Conservation (phyloP, 2,797 vertebrate species). For the Sternarchorhynchus goeldii region DNA sequence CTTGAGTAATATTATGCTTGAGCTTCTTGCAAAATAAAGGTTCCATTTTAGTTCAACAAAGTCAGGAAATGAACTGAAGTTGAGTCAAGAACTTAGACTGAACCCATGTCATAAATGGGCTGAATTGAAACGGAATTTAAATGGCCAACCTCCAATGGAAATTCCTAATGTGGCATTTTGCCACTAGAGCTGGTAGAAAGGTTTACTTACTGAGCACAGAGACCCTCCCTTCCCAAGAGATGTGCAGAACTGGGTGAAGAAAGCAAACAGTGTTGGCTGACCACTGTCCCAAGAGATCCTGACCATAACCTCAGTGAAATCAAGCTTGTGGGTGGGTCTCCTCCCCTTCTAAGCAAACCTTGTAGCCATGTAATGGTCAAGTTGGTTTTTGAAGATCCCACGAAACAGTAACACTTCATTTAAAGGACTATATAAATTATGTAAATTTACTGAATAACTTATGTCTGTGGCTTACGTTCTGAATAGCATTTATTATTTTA, state of each 20-base stretch:
- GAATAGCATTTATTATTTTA: conserved; percentile 15
- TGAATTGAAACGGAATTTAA: conserved; percentile 38
- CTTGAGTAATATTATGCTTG: neutral
- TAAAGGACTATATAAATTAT: conserved; percentile 28
- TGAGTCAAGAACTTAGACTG: conserved; percentile 9
- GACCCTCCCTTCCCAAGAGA: conserved; percentile 49
- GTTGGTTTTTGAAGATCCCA: conserved; percentile 65
- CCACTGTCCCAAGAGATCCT: conserved; percentile 79
- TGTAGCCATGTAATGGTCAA: conserved; percentile 73
- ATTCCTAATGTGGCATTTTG: conserved; percentile 19
- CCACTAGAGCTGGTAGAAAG: conserved; percentile 23
- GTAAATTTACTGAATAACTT: conserved; percentile 24
- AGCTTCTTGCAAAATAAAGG: neutral
- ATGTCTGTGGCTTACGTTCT: conserved; percentile 23
- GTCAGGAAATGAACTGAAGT: conserved; percentile 11
- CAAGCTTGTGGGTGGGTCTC: conserved; percentile 71
- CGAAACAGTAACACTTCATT: conserved; percentile 52
- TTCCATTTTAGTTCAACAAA: neutral
- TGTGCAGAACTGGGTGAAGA: conserved; percentile 57
- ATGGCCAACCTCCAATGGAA: conserved; percentile 24
- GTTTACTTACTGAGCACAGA: conserved; percentile 44
- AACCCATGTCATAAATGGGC: conserved; percentile 23
- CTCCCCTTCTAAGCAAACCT: conserved; percentile 68
- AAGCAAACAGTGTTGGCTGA: conserved; percentile 77
- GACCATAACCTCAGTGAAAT: conserved; percentile 81